phyloP scores from a whole-genome alignment of 1,140 invertebrate species.

The Neodiprion lecontei region DNA sequence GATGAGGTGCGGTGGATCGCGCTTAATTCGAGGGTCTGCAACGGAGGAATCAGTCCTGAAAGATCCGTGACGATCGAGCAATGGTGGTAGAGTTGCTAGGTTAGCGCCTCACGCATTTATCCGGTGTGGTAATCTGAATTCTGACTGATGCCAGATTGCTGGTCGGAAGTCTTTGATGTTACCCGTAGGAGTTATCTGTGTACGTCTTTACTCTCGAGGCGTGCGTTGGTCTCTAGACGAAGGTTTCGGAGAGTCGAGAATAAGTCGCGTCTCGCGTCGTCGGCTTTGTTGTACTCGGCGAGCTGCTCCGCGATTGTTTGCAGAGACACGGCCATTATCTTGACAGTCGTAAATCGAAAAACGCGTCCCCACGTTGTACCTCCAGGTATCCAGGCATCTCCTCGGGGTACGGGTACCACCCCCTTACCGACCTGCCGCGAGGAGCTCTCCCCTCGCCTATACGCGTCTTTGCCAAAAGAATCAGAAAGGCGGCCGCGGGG shows the following conservation, averaged over 20 bases:
- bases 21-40: no score
- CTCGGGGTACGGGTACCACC: no score
- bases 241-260: no score
- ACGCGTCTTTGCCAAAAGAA: neutral
- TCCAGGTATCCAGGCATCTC: neutral
- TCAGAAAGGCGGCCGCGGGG: neutral
- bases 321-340: slow-evolving; percentile 5
- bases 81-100: no score
- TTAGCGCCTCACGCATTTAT: neutral
- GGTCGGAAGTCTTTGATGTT: neutral
- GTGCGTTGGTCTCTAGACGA: neutral
- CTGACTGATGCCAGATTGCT: slow-evolving; percentile 2
- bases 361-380: neutral
- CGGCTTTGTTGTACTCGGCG: neutral
- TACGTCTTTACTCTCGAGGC: slow-evolving; percentile 1
- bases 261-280: neutral
- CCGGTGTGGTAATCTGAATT: neutral
- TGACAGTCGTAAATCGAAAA: slow-evolving; percentile 4
- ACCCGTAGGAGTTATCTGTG: neutral
- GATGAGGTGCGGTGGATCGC: no score
- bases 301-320: neutral
- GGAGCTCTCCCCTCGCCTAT: neutral
- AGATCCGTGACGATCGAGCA: no score
- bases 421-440: no score
- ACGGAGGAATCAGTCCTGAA: no score